Evolutionary conservation across 1,140 invertebrate genomes (phyloP).

Genomic region (Drosophila murphyi): DNA sequence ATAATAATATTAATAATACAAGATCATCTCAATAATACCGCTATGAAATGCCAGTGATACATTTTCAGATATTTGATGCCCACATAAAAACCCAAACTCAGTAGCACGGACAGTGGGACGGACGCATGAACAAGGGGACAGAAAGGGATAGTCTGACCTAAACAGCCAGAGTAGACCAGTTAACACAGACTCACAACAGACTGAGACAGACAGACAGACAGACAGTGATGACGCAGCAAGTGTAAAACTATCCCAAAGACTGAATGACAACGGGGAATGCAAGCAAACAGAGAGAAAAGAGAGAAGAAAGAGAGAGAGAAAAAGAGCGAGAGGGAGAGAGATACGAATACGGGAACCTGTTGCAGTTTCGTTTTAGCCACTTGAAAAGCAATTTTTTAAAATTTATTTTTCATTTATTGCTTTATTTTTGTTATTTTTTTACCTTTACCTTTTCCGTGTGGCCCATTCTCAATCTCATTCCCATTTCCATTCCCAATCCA

Average conservation of each 20-base stretch:
- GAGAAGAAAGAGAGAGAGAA: background rate
- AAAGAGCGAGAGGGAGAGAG: slow-evolving; percentile 6
- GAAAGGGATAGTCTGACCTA: no score
- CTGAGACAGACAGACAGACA: background rate
- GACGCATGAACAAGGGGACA: background rate
- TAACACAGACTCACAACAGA: no score
- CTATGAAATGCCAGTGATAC: background rate
- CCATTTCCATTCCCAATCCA: slow-evolving; percentile 30
- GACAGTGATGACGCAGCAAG: slow-evolving; percentile 38
- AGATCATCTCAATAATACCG: slow-evolving; percentile 18
- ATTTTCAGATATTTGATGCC: slow-evolving; percentile 9
- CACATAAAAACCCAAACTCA: slow-evolving; percentile 18
- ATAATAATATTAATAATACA: slow-evolving; percentile 1
- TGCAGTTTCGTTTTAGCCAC: slow-evolving; percentile 56
- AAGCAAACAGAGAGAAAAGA: background rate
- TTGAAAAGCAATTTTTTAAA: slow-evolving; percentile 78
- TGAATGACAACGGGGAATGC: slow-evolving; percentile 26
- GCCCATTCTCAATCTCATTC: slow-evolving; percentile 34
- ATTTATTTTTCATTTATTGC: slow-evolving; percentile 81
- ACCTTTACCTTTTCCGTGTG: slow-evolving; percentile 62
- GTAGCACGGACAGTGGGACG: slow-evolving; percentile 22
- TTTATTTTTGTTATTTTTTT: slow-evolving; percentile 69
- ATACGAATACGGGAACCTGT: slow-evolving; percentile 35
- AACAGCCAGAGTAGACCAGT: no score
- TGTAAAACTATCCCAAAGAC: background rate